Base-by-base conservation (phyloP, 2,888 invertebrate species). In the Cheilosia vernalis region DNA sequence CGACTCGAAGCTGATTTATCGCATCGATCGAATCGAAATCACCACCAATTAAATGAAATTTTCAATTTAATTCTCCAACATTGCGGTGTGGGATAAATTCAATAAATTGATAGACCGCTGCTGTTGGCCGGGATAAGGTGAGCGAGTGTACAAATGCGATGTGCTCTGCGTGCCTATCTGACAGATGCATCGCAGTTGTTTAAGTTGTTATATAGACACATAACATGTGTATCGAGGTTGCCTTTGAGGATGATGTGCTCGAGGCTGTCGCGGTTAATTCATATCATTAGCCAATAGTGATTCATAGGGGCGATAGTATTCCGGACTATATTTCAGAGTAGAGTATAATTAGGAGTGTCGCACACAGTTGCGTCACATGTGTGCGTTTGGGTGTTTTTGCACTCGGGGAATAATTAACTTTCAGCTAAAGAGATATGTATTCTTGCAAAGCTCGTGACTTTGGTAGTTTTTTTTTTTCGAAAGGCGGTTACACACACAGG, bases 21-120 rank as follows among this genome's bases (percentile, higher is more conserved):
- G 30, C 56, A 70, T 56, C 56, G 72, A 64, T 37, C 61, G 44
- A 77, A n/a, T 42, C 33, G n/a, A 44, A 40, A 61, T 40, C 63
- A 53, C 78, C 49, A 64, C 79, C 66, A 66, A 79, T 79, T 79
- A 53, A 66, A 72, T 72, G 19, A 66, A 60, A 66, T 67, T 17
- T 40, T 61, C 27, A 73, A 67, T 64, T 53, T 44, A 44, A 73
- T 44, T 63, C 47, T 61, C 17, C 27, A 55, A 47, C 61, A 27
- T 24, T 37, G n/a, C 10, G 56, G 51, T 44, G 69, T 70, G 58
- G 58, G 58, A 70, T 60, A 64, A 64, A 81, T 76, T 60, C 69
- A 64, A 81, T 76, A 76, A 64, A 74, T 74, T 74, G 47, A 49
- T 27, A 44, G 69, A 33, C 42, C 69, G 47, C 76, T 61, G 27